Evolutionary conservation across 1,140 invertebrate genomes (phyloP), one percentile per base, ranked within the genome.

Genomic region (Papilio polyxenes): DNA sequence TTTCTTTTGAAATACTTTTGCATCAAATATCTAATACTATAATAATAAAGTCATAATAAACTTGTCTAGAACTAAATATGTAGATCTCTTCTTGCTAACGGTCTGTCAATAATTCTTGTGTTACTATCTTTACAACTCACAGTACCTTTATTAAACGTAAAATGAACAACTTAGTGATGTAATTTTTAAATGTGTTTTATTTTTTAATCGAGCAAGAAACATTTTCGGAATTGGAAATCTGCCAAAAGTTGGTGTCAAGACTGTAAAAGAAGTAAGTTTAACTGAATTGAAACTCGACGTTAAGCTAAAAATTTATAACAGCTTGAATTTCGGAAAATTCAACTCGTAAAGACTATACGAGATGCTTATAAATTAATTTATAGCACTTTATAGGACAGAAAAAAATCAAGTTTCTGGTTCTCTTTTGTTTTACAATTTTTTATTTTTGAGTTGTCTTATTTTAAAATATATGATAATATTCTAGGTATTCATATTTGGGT

Each of bases 181-280:
- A 40, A 15, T 15, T 62, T n/a, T 20, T 20, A 62, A 20, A 23
- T 23, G n/a, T 23, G 0, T 20, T 62, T 72, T 6, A 10, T 72
- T 72, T 69, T 69, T 72, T 37, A 62, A 62, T 72, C 31, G 23
- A 6, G 65, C 31, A 15, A 72, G 65, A 72, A 72, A 72, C 13
- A 72, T 11, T 37, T 72, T 72, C 15, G 31, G 62, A 37, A 31
- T 69, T 69, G 62, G 31, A 72, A 72, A 15, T 72, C 23, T 40
- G 23, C 65, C 65, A 72, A 37, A 72, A 31, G 23, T 37, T 72
- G 31, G 65, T 72, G 65, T 72, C 65, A 72, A 72, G 65, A 65
- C 20, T 65, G 8, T 65, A 31, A 65, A 20, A 31, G 62, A 31
- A 65, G 20, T 65, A 65, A 65, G 62, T 65, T 65, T 31, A 65